Evolutionary conservation across 2,113 vertebrate genomes (phyloP).

Genomic region (Daboia siamensis): DNA sequence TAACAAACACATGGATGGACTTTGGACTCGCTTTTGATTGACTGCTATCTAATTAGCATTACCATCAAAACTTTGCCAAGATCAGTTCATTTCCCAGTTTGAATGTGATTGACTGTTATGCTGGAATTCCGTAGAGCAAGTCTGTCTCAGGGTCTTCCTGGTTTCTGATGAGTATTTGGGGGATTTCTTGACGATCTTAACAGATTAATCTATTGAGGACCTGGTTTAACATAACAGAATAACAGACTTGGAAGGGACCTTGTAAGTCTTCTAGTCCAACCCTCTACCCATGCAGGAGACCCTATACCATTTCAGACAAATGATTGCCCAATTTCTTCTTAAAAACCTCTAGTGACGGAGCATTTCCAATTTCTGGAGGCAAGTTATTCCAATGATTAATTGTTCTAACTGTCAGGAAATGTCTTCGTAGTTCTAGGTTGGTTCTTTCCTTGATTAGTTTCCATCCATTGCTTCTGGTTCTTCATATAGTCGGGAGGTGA

Average conservation of each 20-base stretch:
- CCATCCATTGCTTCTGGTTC: no score
- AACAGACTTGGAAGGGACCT: not conserved
- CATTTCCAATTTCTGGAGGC: no score
- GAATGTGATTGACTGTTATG: not conserved
- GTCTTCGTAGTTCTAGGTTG: no score
- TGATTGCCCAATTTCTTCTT: no score
- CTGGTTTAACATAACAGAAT: not conserved
- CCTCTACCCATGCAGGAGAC: not conserved
- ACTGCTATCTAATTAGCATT: not conserved
- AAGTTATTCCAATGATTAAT: no score
- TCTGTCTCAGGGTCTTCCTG: not conserved
- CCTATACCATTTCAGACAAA: no score
- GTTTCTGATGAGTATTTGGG: not conserved
- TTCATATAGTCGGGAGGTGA: not conserved
- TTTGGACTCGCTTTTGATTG: not conserved
- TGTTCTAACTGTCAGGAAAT: no score
- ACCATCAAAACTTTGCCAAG: not conserved
- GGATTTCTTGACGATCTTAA: not conserved
- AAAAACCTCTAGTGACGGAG: no score
- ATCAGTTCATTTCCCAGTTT: not conserved
- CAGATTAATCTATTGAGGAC: not conserved
- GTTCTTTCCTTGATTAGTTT: no score
- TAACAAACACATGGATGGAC: not conserved
- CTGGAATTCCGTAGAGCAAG: not conserved
- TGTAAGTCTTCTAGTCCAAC: not conserved